Percentiles rank a stretch among this genome's conserved stretches.
phyloP scores from a whole-genome alignment of 2,113 vertebrate species.

The Hylia prasina region DNA sequence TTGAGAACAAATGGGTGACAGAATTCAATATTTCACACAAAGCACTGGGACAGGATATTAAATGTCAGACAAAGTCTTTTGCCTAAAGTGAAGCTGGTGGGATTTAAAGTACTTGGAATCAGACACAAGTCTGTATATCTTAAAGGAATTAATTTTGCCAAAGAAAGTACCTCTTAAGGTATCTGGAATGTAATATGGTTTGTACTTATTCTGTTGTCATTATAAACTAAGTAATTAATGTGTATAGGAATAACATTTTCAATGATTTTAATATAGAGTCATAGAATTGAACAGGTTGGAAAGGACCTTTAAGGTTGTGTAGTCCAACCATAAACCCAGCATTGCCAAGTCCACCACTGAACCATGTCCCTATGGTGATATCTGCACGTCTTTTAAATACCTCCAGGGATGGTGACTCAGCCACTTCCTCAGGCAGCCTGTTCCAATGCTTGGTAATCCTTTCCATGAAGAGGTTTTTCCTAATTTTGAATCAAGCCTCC shows the following conservation, averaged over 20 bases:
- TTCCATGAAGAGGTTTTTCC: neutral
- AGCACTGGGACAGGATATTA: neutral
- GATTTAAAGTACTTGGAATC: neutral
- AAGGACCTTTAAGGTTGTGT: neutral
- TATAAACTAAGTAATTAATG: neutral
- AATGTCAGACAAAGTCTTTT: neutral
- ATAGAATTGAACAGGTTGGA: neutral
- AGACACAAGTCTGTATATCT: neutral
- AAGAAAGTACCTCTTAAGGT: neutral
- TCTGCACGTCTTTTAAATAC: neutral
- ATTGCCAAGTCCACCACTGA: neutral
- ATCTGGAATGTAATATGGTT: neutral
- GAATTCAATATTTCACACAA: constrained; percentile 13
- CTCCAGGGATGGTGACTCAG: neutral
- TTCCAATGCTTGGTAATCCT: neutral
- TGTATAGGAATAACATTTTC: neutral
- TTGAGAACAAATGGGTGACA: neutral
- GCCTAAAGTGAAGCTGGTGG: neutral
- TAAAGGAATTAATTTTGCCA: neutral
- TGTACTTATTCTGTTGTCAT: neutral
- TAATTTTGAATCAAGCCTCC: neutral
- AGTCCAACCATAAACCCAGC: neutral
- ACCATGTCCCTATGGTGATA: neutral
- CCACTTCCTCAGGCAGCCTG: neutral
- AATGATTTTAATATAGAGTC: neutral